A percentile compares a stretch with the other conserved stretches of the same genome.
phyloP scores from a whole-genome alignment of 2,113 vertebrate species.

The Salvelinus namaycush region DNA sequence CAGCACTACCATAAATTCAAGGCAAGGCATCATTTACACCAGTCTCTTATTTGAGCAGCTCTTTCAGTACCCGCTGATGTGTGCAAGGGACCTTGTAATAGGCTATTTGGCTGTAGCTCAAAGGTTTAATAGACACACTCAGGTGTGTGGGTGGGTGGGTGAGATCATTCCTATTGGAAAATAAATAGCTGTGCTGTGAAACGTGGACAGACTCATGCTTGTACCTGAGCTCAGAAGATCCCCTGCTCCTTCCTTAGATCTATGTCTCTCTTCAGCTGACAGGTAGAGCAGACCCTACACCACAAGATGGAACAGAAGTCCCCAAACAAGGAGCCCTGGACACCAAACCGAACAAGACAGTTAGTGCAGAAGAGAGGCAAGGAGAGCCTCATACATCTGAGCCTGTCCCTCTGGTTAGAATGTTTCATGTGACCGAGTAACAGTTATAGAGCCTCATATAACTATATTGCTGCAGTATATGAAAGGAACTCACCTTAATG shows the following conservation, averaged over 20 bases:
- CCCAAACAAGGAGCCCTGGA: slow-evolving; percentile 66
- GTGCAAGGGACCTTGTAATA: too few relatives aligned
- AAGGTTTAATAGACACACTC: too few relatives aligned
- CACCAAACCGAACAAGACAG: not conserved
- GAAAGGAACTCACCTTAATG: slow-evolving; percentile 70
- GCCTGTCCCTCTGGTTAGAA: not conserved
- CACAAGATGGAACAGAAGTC: slow-evolving; percentile 21
- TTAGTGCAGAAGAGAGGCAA: not conserved
- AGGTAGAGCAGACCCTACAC: slow-evolving; percentile 54
- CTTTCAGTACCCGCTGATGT: too few relatives aligned
- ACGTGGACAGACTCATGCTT: too few relatives aligned
- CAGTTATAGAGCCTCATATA: not conserved
- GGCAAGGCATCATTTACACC: too few relatives aligned
- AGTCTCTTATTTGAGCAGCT: too few relatives aligned
- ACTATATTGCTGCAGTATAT: too few relatives aligned
- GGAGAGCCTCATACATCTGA: not conserved
- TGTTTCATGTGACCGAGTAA: not conserved
- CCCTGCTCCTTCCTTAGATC: slow-evolving; percentile 66
- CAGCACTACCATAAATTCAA: too few relatives aligned
- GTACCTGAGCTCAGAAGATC: slow-evolving; percentile 57
- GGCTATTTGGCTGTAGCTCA: too few relatives aligned
- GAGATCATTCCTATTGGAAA: too few relatives aligned
- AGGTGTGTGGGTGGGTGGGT: too few relatives aligned
- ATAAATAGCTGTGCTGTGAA: too few relatives aligned
- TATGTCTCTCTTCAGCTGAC: slow-evolving; percentile 76